Evolutionary conservation across 1,140 invertebrate genomes (phyloP), one percentile per base, ranked within the genome.

Genomic region (Trichonephila inaurata): DNA sequence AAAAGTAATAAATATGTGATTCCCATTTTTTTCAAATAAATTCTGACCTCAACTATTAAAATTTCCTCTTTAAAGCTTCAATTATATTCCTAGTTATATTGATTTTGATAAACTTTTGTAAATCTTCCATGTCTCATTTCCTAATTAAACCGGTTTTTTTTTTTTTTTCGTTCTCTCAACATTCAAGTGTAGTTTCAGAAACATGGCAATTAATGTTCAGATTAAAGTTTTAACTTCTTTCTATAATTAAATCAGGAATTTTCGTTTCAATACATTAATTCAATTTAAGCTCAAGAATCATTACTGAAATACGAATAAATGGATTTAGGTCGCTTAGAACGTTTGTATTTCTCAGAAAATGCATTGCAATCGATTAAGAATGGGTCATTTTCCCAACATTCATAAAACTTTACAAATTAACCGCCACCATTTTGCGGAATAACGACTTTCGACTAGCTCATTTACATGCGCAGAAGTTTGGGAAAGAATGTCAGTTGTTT

Each of bases 351-450:
- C 72, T 51, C 72, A 77, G 28, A 28, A 77, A 77, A 77, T 40
- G 16, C 72, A 77, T 77, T 33, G 18, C 72, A 77, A 77, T 77
- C 72, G 72, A 77, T 40, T 77, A 19, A 77, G 28, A 14, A 18
- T 16, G 6, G 72, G 28, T 40, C 33, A 77, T 77, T 77, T 77
- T 77, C 72, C 72, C 6, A 77, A 77, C 72, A 77, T 77, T 77
- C 72, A 77, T 77, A 77, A 77, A 77, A 77, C 72, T 77, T 77
- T 24, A 40, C 33, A 40, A 77, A 77, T 77, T 77, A 77, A 33
- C 72, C 18, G 4, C 72, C 2, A 28, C 33, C 72, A 16, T 18
- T 33, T 77, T 14, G 10, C 2, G 33, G 72, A 77, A 77, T 77
- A 77, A 77, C 72, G 72, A 77, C 72, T 77, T 40, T 77, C 72